Evolutionary conservation across 1,140 invertebrate genomes (phyloP).

Genomic region (Drosophila sproati): DNA sequence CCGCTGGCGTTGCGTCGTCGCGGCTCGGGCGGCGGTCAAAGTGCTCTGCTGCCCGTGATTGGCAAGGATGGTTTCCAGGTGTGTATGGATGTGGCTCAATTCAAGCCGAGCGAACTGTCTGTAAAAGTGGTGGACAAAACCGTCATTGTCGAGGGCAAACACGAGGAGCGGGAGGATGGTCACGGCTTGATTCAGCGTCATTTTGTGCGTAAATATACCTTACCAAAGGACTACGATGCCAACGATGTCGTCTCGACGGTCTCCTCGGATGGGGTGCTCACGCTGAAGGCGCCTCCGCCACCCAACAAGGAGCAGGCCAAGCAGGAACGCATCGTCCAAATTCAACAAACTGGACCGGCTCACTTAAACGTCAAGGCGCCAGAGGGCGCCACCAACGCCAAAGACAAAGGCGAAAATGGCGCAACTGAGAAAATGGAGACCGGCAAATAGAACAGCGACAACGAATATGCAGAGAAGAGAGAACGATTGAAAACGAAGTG

Average conservation of each 20-base stretch:
- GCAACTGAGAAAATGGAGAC: constrained; percentile 70
- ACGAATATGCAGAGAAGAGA: background rate
- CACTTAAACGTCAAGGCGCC: constrained; percentile 77
- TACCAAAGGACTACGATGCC: constrained; percentile 89
- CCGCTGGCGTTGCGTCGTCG: constrained; percentile 45
- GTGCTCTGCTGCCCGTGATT: constrained; percentile 42
- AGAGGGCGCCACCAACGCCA: constrained; percentile 34
- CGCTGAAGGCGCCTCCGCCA: constrained; percentile 87
- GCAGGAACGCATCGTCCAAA: constrained; percentile 85
- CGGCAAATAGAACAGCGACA: constrained; percentile 50
- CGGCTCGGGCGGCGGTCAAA: constrained; percentile 24
- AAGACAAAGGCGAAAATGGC: constrained; percentile 63
- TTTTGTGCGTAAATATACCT: constrained; percentile 89
- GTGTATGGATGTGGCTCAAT: constrained; percentile 89
- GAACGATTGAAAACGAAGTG: constrained; percentile 34
- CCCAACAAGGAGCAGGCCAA: constrained; percentile 79
- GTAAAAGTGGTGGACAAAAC: constrained; percentile 90
- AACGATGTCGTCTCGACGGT: constrained; percentile 88
- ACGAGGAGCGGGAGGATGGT: constrained; percentile 89
- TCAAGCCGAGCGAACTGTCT: constrained; percentile 90
- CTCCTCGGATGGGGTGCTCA: constrained; percentile 91
- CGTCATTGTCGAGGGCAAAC: constrained; percentile 89
- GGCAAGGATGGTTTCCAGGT: constrained; percentile 87
- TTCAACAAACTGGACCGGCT: constrained; percentile 84
- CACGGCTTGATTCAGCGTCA: constrained; percentile 89